Evolutionary conservation across 2,888 invertebrate genomes (phyloP), one percentile per base, ranked within the genome.

Genomic region (Baccha elongata): DNA sequence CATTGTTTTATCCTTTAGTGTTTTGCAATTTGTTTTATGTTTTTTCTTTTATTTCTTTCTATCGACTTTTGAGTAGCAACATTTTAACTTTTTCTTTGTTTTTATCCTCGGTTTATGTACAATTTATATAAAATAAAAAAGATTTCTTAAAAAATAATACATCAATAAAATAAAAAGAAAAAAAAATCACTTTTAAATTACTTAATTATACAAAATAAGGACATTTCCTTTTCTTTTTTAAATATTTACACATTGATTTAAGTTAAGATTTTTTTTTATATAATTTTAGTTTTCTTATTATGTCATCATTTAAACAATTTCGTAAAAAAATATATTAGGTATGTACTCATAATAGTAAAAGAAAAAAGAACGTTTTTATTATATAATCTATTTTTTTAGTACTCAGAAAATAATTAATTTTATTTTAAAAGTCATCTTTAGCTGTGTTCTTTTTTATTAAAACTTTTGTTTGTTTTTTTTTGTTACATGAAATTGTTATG

Each of bases 311-410:
- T 48, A 73, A 78, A 68, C 29, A 83, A 73, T 68, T 83, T 73
- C 72, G 83, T 83, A 83, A 83, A 83, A 83, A 83, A 83, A 83
- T 83, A 83, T 83, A 76, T n/a, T n/a, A n/a, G n/a, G n/a, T 81
- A 71, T 78, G 78, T 68, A 78, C 78, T 78, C 53, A 78, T 83
- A n/a, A 64, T 78, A 73, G 76, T 55, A 78, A 78, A 83, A 46
- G 52, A 60, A 68, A 79, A 79, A 42, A 72, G 37, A 73, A 68
- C 32, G 42, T 37, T 11, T 32, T 42, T 42, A 10, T 29, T 67
- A 32, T 29, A 4, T 40, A 8, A 26, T 40, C 2, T 23, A n/a
- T 29, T 17, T 50, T 11, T 52, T 50, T 71, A n/a, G 21, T 44
- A 17, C 26, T 46, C 32, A 69, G 32, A 44, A 48, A 37, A 69